phyloP scores from a whole-genome alignment of 2,888 invertebrate species.

The Lithophane socia region DNA sequence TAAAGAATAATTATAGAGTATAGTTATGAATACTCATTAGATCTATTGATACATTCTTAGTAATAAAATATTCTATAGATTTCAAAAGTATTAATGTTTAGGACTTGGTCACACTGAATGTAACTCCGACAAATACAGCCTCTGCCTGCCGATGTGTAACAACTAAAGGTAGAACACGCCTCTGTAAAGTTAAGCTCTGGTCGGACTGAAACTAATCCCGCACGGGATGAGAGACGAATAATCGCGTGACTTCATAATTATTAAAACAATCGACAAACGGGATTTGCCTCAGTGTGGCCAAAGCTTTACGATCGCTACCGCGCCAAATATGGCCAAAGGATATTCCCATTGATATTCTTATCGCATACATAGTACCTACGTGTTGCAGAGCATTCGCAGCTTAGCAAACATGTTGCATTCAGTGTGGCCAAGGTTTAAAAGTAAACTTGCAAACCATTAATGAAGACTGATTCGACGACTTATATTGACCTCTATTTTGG shows the following conservation, averaged over 20 bases:
- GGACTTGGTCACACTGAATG: not conserved
- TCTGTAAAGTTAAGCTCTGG: not conserved
- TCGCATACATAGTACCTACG: not conserved
- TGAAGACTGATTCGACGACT: conserved; percentile 2
- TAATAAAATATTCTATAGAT: conserved; percentile 20
- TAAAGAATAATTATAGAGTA: conserved; percentile 2
- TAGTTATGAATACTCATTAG: not conserved
- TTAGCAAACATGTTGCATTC: not conserved
- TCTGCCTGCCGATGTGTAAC: not conserved
- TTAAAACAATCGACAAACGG: not conserved
- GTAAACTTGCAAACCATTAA: conserved; percentile 19
- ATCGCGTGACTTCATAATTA: not conserved
- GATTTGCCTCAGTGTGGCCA: not conserved
- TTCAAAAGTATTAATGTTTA: conserved; percentile 4
- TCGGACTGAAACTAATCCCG: not conserved
- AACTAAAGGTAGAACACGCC: not conserved
- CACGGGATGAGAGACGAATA: not conserved
- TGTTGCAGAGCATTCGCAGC: not conserved
- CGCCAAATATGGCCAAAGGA: not conserved
- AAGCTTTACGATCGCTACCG: not conserved
- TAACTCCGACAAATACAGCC: not conserved
- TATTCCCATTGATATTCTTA: not conserved
- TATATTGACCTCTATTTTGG: not conserved
- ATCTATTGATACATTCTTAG: conserved; percentile 30
- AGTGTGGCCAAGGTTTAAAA: conserved; percentile 10